Evolutionary conservation across 2,113 vertebrate species (phyloP).

Genomic region (Gallinago jamesoni): DNA sequence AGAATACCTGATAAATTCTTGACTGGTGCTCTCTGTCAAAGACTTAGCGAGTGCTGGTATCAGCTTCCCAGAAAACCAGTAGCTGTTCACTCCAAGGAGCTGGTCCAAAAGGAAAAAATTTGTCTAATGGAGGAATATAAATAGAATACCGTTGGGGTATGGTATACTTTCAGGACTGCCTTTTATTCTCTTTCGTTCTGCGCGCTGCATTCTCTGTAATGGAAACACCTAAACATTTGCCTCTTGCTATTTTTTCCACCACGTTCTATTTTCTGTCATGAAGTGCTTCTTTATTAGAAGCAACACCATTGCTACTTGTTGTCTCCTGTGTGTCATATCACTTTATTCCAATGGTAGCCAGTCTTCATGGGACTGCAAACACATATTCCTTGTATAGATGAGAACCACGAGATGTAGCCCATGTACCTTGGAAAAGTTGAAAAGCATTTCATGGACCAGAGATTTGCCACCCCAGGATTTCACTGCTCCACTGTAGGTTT

Average conservation of each 20-base stretch:
- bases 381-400: background rate
- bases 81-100: background rate
- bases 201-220: background rate
- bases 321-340: background rate
- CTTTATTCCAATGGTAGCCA: background rate
- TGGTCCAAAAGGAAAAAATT: background rate
- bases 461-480: background rate
- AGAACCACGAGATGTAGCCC: background rate
- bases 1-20: background rate
- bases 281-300: background rate
- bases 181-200: background rate
- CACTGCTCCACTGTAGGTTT: background rate
- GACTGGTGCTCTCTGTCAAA: background rate
- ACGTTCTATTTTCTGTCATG: background rate
- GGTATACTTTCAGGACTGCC: background rate
- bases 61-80: background rate
- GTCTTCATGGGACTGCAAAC: background rate
- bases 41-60: background rate
- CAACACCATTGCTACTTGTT: background rate
- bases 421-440: background rate
- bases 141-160: background rate
- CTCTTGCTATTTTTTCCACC: background rate
- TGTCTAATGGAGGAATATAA: background rate
- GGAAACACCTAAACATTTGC: background rate
- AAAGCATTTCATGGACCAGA: background rate